Evolutionary conservation across 1,140 invertebrate genomes (phyloP).

Genomic region (Andrena cerasifolii): DNA sequence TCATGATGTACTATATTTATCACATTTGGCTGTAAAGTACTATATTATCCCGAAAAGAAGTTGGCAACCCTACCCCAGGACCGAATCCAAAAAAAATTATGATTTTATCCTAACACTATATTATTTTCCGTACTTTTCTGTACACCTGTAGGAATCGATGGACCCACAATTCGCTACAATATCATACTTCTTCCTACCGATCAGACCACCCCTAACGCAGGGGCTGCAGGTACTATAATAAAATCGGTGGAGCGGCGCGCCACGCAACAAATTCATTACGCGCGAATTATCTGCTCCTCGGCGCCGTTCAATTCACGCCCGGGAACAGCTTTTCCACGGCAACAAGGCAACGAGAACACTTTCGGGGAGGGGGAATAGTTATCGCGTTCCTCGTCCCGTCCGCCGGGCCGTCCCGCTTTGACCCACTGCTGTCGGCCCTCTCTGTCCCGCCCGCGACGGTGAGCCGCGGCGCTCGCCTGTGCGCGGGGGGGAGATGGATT

Average conservation of each 20-base stretch:
- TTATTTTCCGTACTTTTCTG: too few relatives aligned
- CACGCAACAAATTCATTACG: conserved; percentile 25
- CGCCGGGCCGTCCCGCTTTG: not conserved
- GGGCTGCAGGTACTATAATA: not conserved
- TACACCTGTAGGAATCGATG: too few relatives aligned
- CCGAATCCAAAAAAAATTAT: too few relatives aligned
- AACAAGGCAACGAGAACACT: conserved; percentile 38
- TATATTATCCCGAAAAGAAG: too few relatives aligned
- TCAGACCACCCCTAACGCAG: too few relatives aligned
- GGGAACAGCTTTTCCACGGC: not conserved
- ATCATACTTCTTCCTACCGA: too few relatives aligned
- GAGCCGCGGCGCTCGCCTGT: not conserved
- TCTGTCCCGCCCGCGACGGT: too few relatives aligned
- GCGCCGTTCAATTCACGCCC: conserved; percentile 27
- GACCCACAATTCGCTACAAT: too few relatives aligned
- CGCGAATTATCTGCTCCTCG: conserved; percentile 31
- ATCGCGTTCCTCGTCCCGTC: not conserved
- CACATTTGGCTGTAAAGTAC: too few relatives aligned
- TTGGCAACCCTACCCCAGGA: too few relatives aligned
- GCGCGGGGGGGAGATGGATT: not conserved
- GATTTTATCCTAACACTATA: too few relatives aligned
- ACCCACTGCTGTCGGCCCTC: conserved; percentile 15
- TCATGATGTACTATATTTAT: too few relatives aligned
- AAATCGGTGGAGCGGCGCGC: not conserved
- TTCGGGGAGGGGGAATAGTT: conserved; percentile 39